Conservation (phyloP, 92 coral and sea anemone species). For the Metridium senile region DNA sequence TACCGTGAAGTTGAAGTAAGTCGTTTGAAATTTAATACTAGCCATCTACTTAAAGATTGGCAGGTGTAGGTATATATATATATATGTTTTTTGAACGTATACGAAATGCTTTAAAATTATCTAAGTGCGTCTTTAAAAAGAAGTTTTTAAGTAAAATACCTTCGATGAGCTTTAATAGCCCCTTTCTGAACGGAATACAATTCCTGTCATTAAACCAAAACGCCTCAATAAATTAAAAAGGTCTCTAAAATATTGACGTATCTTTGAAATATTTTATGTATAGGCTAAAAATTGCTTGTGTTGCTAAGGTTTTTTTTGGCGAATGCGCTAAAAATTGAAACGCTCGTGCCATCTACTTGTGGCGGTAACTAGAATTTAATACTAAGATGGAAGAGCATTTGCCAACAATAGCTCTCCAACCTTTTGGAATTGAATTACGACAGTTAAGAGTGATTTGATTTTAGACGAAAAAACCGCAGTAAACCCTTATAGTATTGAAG, state of each 20-base stretch:
- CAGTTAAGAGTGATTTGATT: slow-evolving; percentile 3
- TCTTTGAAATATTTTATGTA: background rate
- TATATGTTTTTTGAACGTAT: background rate
- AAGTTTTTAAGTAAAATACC: background rate
- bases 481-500: too few relatives aligned
- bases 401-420: slow-evolving; percentile 4
- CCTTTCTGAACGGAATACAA: background rate
- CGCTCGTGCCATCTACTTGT: background rate
- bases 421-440: slow-evolving; percentile 6
- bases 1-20: background rate
- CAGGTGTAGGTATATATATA: background rate
- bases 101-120: slow-evolving; percentile 1
- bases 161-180: background rate
- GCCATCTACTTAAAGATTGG: background rate
- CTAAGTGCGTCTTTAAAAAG: background rate
- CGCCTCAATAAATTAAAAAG: background rate
- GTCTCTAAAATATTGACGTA: background rate
- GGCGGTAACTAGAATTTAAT: background rate
- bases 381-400: background rate
- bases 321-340: background rate
- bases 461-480: background rate
- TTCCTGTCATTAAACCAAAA: background rate
- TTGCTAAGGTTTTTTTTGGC: background rate
- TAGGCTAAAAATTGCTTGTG: background rate
- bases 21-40: slow-evolving; percentile 3